Evolutionary conservation across 2,797 vertebrate species (phyloP), one percentile per base, ranked within the genome.

Genomic region (Gymnothorax reevesii): DNA sequence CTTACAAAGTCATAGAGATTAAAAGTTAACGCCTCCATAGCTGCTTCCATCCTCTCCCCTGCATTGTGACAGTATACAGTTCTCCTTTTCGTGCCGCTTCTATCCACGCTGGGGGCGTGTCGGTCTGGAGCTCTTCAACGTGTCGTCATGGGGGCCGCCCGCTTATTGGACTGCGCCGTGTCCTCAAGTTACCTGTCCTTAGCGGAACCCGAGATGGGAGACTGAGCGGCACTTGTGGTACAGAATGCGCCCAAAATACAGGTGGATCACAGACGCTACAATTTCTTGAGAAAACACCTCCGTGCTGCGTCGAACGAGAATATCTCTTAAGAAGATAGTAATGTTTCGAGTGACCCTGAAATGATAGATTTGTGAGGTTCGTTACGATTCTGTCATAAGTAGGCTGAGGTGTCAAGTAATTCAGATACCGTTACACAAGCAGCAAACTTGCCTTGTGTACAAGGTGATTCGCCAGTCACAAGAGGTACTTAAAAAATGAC

Each of bases 41-140:
- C 92, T 96, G 94, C 95, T 95, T 96, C 96, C 92, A 92, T 95
- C 93, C 57, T 91, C 90, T 93, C 93, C 92, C 87, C 92, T 92
- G 94, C 93, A 94, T 95, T 89, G 95, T 96, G 95, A 93, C 96
- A 92, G 96, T 94, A 93, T 96, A 92, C 84, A 92, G 75, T 82
- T 88, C 86, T 91, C 80, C 69, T 91, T 92, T 90, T 91, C 92
- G 60, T 90, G 94, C 93, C 87, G 90, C 92, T 91, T 88, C 57
- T 86, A 86, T 80, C 93, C 92, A 92, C 87, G 89, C 88, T 88
- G 94, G 94, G 94, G 95, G 95, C 91, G 95, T 90, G 95, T 89
- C 89, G 87, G 75, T 71, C 90, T 85, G 69, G 85, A 94, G 95
- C 95, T 95, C 95, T 94, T 95, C 94, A 92, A 57, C 73, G 89